Base-by-base conservation (phyloP, 2,113 vertebrate species). In the Lepus europaeus region DNA sequence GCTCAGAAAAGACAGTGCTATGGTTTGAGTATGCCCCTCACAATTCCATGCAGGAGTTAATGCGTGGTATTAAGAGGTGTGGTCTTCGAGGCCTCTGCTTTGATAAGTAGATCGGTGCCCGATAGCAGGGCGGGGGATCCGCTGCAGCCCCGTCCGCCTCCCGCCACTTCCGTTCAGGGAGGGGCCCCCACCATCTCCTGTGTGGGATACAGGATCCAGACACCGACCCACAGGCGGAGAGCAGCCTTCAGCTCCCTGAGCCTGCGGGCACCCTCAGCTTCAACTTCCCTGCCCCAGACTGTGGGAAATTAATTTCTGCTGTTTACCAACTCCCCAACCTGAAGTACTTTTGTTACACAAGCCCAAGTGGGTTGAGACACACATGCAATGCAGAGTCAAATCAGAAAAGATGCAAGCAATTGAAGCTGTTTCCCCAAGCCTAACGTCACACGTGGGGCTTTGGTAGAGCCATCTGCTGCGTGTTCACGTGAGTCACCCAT, bases 321-420 rank as follows among this genome's bases (percentile, higher is more conserved):
- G 14, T 82, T 49, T 45, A 29, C 17, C 39, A 83, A 66, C 22
- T 27, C 45, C 73, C 39, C 31, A 53, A 22, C 51, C 61, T 66
- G 20, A 16, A 31, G 36, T 66, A n/a, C 45, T 77, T 77, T 33
- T 88, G 7, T 49, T 64, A 33, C 17, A 77, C 72, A 9, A 89
- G 29, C 73, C 77, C 59, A 77, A 77, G 76, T 39, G 36, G 12
- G 76, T 20, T 69, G 81, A 59, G 25, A 45, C 10, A 74, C 25
- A 31, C 6, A 61, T 69, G 20, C 27, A 93, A 91, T 56, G 3
- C 61, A n/a, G 29, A 19, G 91, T 23, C 91, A 97, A 91, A 95
- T 49, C 31, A 94, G 64, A 86, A 89, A 72, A 25, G 33, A 31
- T 56, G 19, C 13, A 51, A 91, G 39, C 11, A 93, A 69, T 68